Conservation (phyloP, 2,113 vertebrate genomes). For the Poeciliopsis retropinna region DNA sequence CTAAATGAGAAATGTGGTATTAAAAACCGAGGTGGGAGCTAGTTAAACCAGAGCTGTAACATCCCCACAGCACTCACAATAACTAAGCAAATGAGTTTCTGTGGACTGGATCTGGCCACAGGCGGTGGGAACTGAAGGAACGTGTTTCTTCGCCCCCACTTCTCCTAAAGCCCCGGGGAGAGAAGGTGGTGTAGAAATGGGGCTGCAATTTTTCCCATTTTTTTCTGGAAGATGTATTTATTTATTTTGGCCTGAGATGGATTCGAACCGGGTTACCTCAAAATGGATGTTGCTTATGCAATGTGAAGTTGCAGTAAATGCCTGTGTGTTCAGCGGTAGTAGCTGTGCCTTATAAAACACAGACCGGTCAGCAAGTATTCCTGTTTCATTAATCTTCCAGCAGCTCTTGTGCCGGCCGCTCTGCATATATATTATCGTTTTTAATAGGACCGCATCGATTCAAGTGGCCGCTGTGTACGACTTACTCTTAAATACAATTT, state of each 20-base stretch:
- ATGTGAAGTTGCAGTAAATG: neutral
- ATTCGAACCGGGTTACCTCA: neutral
- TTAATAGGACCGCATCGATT: slow-evolving; percentile 11
- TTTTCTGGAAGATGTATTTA: too few species aligned
- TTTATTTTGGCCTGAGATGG: neutral
- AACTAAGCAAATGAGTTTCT: too few species aligned
- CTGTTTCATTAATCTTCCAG: neutral
- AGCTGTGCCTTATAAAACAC: neutral
- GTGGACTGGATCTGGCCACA: too few species aligned
- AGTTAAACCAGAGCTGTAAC: too few species aligned
- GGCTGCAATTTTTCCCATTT: too few species aligned
- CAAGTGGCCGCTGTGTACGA: neutral
- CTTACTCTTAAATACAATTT: slow-evolving; percentile 35
- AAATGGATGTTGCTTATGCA: neutral
- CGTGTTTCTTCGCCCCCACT: too few species aligned
- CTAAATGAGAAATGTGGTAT: neutral
- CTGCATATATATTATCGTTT: slow-evolving; percentile 3
- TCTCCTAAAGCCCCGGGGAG: too few species aligned
- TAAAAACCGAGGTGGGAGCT: too few species aligned
- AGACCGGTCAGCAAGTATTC: neutral
- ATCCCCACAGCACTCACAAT: too few species aligned
- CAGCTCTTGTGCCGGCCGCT: neutral
- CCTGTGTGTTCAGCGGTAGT: slow-evolving; percentile 2
- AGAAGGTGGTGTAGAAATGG: too few species aligned
- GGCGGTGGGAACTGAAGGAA: too few species aligned